Evolutionary conservation across 1,140 invertebrate genomes (phyloP).

Genomic region (Lepidurus apus): DNA sequence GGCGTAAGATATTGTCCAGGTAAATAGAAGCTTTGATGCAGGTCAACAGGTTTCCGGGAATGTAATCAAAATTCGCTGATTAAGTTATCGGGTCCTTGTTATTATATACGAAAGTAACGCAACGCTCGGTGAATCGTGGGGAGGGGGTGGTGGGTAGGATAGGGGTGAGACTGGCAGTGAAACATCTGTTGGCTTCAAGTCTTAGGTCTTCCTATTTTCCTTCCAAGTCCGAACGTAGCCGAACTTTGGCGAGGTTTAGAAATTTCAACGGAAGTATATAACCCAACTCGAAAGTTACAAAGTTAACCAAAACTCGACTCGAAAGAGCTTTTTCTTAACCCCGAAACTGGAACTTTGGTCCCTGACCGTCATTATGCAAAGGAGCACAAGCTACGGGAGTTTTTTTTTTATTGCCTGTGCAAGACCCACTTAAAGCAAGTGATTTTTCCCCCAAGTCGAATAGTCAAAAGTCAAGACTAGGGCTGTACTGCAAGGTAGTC

Average conservation of each 20-base stretch:
- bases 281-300: neutral
- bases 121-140: neutral
- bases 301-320: too few relatives aligned
- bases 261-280: neutral
- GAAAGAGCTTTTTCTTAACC: too few relatives aligned
- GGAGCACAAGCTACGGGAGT: too few relatives aligned
- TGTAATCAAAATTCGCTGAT: constrained; percentile 10
- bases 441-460: too few relatives aligned
- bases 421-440: too few relatives aligned
- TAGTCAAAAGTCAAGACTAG: too few relatives aligned
- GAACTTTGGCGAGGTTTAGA: neutral
- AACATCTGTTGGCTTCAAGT: neutral
- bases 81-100: neutral
- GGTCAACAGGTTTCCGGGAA: constrained; percentile 17
- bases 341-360: too few relatives aligned
- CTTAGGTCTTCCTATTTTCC: neutral
- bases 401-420: too few relatives aligned
- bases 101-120: neutral
- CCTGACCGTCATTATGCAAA: too few relatives aligned
- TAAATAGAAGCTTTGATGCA: constrained; percentile 6
- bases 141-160: neutral
- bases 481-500: too few relatives aligned
- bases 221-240: neutral
- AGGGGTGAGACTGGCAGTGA: neutral
- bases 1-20: neutral